These are phyloP conservation scores for Ahaetulla prasina DNA, from an alignment of 2,113 vertebrate genomes.

Conservation along the genomic window DNA sequence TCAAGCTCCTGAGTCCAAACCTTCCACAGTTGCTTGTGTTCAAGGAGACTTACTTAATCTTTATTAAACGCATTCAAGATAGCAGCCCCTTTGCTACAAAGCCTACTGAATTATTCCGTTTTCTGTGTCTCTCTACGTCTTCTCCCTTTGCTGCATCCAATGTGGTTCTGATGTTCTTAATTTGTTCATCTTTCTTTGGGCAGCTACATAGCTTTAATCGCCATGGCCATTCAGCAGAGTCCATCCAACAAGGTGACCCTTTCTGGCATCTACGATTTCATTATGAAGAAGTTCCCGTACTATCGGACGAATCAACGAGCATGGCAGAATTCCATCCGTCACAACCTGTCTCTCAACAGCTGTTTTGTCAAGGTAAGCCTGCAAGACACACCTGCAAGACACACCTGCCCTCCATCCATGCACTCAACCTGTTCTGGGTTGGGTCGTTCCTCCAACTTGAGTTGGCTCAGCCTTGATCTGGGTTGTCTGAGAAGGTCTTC, in stretches of 20 bases:
- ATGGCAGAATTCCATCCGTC: constrained; percentile 98
- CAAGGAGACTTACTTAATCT: background rate
- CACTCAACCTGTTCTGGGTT: background rate
- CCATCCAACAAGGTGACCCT: constrained; percentile 90
- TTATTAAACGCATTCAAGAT: background rate
- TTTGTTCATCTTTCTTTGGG: constrained; percentile 44
- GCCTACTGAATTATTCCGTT: background rate
- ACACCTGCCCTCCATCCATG: background rate
- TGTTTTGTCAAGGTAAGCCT: constrained; percentile 92
- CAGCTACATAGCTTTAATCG: constrained; percentile 97
- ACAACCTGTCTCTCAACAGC: constrained; percentile 98
- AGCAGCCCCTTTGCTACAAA: background rate
- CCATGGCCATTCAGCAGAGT: constrained; percentile 98
- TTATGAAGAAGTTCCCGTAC: constrained; percentile 94
- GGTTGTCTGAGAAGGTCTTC: background rate
- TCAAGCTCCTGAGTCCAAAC: background rate
- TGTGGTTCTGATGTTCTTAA: accelerated
- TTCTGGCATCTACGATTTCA: constrained; percentile 98
- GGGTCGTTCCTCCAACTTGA: background rate
- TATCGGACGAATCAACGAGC: constrained; percentile 96
- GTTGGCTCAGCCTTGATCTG: background rate
- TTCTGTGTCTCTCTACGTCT: background rate
- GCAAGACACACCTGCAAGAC: background rate
- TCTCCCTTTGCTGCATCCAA: background rate
- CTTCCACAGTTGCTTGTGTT: background rate